Conservation (phyloP, 2,113 vertebrate genomes). For the Apus apus region DNA sequence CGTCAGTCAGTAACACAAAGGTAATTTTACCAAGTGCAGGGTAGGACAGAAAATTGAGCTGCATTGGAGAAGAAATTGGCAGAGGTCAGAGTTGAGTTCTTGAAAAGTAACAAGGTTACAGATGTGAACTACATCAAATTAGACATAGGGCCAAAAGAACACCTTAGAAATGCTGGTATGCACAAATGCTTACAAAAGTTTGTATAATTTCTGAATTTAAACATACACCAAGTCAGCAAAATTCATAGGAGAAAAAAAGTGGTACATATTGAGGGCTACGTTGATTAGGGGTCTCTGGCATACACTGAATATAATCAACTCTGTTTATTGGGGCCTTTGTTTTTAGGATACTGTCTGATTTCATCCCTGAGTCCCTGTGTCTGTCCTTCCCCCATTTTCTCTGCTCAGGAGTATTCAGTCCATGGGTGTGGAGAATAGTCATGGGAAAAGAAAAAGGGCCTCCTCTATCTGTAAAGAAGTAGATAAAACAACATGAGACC, state of each 20-base stretch:
- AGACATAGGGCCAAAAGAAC: not conserved
- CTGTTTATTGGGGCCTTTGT: not conserved
- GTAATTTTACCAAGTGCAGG: not conserved
- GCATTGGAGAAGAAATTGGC: not conserved
- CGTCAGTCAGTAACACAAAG: not conserved
- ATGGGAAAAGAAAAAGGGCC: too few relatives aligned
- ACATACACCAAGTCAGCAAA: not conserved
- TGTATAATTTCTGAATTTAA: conserved; percentile 5
- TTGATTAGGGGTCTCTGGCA: not conserved
- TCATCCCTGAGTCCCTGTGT: not conserved
- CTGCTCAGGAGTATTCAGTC: not conserved
- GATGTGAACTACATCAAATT: not conserved
- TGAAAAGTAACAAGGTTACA: not conserved
- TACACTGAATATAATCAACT: not conserved
- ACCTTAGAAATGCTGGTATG: not conserved
- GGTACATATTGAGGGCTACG: not conserved
- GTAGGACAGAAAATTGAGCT: not conserved
- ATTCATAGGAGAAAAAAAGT: not conserved
- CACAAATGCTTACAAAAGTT: not conserved
- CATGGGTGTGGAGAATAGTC: too few relatives aligned
- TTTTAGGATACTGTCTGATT: not conserved
- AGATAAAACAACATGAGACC: too few relatives aligned
- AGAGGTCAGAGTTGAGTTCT: conserved; percentile 9
- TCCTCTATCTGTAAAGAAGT: too few relatives aligned
- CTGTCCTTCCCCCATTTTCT: fast-evolving